phyloP scores from a whole-genome alignment of 2,797 vertebrate species.

The Siniperca obscura region DNA sequence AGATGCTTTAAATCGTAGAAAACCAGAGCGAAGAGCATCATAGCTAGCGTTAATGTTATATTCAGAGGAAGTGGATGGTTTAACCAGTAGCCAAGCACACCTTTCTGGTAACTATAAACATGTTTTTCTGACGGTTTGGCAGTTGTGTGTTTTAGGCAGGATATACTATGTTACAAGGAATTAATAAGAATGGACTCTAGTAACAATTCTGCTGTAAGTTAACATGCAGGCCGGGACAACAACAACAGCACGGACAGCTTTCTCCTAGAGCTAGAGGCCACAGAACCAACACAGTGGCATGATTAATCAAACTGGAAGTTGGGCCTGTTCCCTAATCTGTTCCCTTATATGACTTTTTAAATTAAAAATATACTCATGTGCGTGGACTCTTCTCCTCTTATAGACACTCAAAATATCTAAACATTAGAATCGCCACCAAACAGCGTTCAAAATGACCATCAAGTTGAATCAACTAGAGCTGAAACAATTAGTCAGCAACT shows the following conservation, averaged over 20 bases:
- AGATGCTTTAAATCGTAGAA: background rate
- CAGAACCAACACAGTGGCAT: background rate
- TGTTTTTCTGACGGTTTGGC: background rate
- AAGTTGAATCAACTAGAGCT: background rate
- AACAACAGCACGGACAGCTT: background rate
- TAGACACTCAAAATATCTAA: background rate
- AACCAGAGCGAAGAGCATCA: background rate
- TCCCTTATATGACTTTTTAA: background rate
- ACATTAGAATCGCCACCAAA: background rate
- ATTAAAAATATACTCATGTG: background rate
- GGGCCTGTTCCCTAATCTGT: background rate
- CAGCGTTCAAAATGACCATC: background rate
- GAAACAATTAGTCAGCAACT: background rate
- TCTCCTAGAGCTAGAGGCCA: background rate
- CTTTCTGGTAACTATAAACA: background rate
- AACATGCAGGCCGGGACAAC: background rate
- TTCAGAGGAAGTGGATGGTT: background rate
- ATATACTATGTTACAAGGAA: too few relatives aligned
- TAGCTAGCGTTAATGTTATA: background rate
- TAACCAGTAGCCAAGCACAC: background rate
- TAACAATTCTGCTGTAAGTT: background rate
- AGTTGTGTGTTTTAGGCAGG: background rate
- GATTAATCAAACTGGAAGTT: background rate
- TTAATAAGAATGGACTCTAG: too few relatives aligned
- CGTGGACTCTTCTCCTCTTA: background rate